These are phyloP conservation scores for Megathymus violae DNA, from an alignment of 1,140 invertebrate genomes.

Conservation along the genomic window DNA sequence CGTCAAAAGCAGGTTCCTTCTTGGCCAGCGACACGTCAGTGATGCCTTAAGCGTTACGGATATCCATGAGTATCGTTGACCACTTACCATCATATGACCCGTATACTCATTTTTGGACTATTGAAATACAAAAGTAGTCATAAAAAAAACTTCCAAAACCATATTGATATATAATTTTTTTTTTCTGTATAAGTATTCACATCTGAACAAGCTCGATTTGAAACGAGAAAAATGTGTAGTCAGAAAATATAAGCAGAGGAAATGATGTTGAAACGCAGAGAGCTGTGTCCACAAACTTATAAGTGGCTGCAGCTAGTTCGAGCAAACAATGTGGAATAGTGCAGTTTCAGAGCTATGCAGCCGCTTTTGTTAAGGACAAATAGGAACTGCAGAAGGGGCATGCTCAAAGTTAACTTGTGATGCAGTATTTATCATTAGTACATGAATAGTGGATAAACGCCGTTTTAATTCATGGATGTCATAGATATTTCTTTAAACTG, in stretches of 20 bases:
- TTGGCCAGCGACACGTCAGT: too few species aligned
- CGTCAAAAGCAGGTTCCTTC: too few species aligned
- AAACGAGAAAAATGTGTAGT: constrained; percentile 4
- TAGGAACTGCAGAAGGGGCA: not conserved
- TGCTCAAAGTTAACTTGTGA: not conserved
- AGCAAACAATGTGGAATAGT: constrained; percentile 7
- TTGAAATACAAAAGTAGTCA: too few species aligned
- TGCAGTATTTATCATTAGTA: not conserved
- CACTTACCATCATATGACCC: too few species aligned
- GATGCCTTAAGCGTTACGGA: too few species aligned
- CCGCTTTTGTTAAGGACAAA: not conserved
- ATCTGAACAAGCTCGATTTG: not conserved
- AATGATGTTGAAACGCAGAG: constrained; percentile 10
- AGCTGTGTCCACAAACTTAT: constrained; percentile 19
- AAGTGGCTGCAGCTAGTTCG: constrained; percentile 1
- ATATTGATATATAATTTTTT: not conserved
- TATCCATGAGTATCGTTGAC: too few species aligned
- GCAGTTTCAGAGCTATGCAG: constrained; percentile 1
- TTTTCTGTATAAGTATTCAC: not conserved
- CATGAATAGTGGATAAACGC: not conserved
- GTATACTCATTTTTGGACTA: too few species aligned
- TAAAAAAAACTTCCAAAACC: not conserved
- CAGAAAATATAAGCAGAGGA: constrained; percentile 3
- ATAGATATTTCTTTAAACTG: too few species aligned
- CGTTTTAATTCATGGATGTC: too few species aligned